Evolutionary conservation across 2,113 vertebrate genomes (phyloP), one percentile per base, ranked within the genome.

Genomic region (Oryzias javanicus): DNA sequence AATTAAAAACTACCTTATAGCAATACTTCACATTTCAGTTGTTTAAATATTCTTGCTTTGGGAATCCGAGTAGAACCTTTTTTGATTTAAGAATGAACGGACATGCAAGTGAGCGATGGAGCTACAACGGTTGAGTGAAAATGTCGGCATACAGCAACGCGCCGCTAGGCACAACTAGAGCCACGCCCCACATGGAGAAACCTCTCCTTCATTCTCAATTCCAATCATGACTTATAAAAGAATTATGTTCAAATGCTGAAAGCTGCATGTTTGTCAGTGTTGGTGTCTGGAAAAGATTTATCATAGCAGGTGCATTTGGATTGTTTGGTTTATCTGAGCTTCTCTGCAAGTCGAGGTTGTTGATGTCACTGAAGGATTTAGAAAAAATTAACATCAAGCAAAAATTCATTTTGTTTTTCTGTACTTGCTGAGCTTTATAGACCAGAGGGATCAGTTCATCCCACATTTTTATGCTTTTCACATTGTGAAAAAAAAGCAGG

Each of bases 141-240:
- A 18, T 47, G 42, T 47, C 64, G 61, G 42, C 29, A 54, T 57
- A 40, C 57, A 45, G 22, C 49, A 74, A 74, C 25, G 16, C 63
- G 56, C 71, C 51, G 5, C 0, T 68, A 68, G 78, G 79, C 60
- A 72, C 12, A 50, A 55, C 5, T n/a, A 64, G 65, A 64, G 65
- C 47, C 82, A 79, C 80, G 62, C 82, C 80, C 74, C 12, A 49
- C 42, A 74, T 56, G 14, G 60, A 79, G 59, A 76, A 73, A 58
- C 57, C 25, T 59, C 19, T 5, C 16, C 12, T 60, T 78, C 48
- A 29, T 42, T 67, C 42, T 68, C 18, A 35, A n/a, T 57, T 64
- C 2, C 7, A 69, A 8, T 55, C 53, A 7, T 61, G 25, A 27
- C 25, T 57, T 1, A 2, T 57, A 5, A 18, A n/a, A 48, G 40